Percentiles rank a stretch among this genome's conserved stretches.
phyloP scores from a whole-genome alignment of 2,888 invertebrate species.

The Lobophora halterata region DNA sequence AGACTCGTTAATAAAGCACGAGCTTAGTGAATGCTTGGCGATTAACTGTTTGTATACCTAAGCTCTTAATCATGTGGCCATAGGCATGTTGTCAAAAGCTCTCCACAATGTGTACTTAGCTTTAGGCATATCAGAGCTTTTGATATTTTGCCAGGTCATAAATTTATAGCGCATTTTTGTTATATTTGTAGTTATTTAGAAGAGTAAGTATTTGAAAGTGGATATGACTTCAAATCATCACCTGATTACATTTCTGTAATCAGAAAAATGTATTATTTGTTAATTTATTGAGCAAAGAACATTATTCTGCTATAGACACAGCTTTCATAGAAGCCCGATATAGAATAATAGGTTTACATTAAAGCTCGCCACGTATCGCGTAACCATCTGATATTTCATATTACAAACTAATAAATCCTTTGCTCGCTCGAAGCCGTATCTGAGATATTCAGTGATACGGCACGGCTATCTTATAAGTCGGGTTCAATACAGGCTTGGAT shows the following conservation, averaged over 20 bases:
- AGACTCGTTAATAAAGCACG: conserved; percentile 26
- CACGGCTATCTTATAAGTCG: conserved; percentile 62
- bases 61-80: conserved; percentile 21
- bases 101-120: too few species aligned
- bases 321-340: conserved; percentile 12
- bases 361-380: conserved; percentile 21
- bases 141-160: conserved; percentile 5
- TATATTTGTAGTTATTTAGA: too few species aligned
- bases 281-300: conserved; percentile 6
- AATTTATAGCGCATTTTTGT: too few species aligned
- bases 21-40: conserved; percentile 22
- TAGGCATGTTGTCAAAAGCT: conserved; percentile 13
- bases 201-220: too few species aligned
- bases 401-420: conserved; percentile 49
- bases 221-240: too few species aligned
- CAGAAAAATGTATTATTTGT: too few species aligned
- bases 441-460: conserved; percentile 58
- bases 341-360: conserved; percentile 22
- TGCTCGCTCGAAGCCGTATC: conserved; percentile 48
- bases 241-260: too few species aligned
- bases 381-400: conserved; percentile 33
- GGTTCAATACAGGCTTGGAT: conserved; percentile 56
- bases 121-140: conserved; percentile 4
- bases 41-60: conserved; percentile 20
- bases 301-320: conserved; percentile 11